phyloP scores from a whole-genome alignment of 2,113 vertebrate genomes.

The Crypturellus undulatus region DNA sequence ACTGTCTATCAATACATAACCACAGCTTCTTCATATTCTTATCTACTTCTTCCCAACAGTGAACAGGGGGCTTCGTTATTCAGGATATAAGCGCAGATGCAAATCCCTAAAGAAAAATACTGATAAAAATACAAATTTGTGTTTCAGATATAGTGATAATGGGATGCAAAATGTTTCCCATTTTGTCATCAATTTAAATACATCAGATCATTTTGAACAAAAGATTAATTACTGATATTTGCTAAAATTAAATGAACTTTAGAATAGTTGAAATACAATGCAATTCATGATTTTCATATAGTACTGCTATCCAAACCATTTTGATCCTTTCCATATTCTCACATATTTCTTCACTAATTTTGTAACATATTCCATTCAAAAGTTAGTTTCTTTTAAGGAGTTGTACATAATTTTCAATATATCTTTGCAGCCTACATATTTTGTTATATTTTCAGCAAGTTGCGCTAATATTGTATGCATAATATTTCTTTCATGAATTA shows the following conservation, averaged over 20 bases:
- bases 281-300: background rate
- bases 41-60: background rate
- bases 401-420: background rate
- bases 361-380: background rate
- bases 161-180: background rate
- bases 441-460: background rate
- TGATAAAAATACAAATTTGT: background rate
- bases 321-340: background rate
- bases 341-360: background rate
- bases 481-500: background rate
- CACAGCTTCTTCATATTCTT: background rate
- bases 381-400: background rate
- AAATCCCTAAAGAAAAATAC: background rate
- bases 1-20: background rate
- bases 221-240: background rate
- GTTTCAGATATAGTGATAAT: background rate
- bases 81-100: background rate
- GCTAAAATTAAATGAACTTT: slow-evolving; percentile 7
- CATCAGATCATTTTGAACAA: background rate
- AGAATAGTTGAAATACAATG: background rate
- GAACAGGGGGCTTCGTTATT: background rate
- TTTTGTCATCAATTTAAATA: background rate
- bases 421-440: background rate
- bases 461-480: background rate
- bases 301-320: background rate